Percentiles rank a stretch among this genome's conserved stretches.
phyloP scores from a whole-genome alignment of 37 sponge, comb jelly and placozoan genomes.

The Petrosia ficiformis region DNA sequence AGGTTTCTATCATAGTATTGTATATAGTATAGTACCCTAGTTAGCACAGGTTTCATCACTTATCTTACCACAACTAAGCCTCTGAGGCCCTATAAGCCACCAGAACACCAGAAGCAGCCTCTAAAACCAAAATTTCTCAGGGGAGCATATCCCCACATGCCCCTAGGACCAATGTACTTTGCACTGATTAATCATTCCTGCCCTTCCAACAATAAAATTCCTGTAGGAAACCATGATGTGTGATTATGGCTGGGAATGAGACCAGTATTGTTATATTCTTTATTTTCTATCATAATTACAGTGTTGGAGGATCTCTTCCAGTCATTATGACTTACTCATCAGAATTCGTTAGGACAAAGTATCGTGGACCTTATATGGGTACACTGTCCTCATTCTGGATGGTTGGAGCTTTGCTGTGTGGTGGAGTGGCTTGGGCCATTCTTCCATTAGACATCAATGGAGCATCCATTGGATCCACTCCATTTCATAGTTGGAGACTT shows the following conservation, averaged over 20 bases:
- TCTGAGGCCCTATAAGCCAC: too few species aligned
- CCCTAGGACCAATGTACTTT: too few species aligned
- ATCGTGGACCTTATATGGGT: constrained; percentile 52
- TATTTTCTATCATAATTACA: background rate
- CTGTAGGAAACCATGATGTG: too few species aligned
- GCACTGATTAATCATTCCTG: too few species aligned
- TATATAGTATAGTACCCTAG: too few species aligned
- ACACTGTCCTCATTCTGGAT: constrained; percentile 60
- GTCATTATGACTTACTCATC: constrained; percentile 56
- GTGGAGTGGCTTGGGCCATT: constrained; percentile 63
- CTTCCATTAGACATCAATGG: constrained; percentile 27
- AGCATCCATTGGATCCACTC: background rate
- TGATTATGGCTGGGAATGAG: background rate
- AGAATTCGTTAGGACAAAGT: constrained; percentile 61
- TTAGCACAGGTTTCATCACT: too few species aligned
- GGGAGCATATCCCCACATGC: too few species aligned
- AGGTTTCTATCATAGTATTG: too few species aligned
- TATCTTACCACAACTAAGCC: too few species aligned
- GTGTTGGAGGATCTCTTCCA: constrained; percentile 79
- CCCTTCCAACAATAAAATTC: too few species aligned
- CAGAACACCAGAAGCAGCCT: too few species aligned
- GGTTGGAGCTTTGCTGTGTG: constrained; percentile 39
- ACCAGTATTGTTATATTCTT: background rate
- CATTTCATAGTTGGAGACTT: constrained; percentile 63
- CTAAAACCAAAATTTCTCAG: too few species aligned